Base-by-base conservation (phyloP, 1,140 invertebrate species). In the Thaumetopoea pityocampa region DNA sequence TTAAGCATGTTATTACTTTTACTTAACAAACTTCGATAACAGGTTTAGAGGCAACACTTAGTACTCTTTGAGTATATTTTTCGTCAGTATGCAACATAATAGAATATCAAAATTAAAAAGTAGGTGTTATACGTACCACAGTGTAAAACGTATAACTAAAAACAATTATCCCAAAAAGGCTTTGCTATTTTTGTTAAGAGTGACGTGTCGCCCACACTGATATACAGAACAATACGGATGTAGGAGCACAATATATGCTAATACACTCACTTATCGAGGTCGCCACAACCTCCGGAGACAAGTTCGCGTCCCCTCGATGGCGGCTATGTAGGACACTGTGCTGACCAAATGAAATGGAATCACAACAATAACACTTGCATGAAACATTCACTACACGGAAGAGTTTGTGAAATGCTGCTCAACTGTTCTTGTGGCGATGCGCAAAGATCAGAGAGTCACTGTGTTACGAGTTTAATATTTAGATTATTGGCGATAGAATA, bases 141-240 rank as follows among this genome's bases (percentile, higher is more conserved):
- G n/a, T n/a, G n/a, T n/a, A n/a, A n/a, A 11, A 12, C 6, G 8
- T 17, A 15, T 10, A 24, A n/a, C n/a, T n/a, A 5, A 19, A 12
- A 29, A 19, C 16, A 24, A 47, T 41, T 32, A 12, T 38, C 35
- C 64, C 17, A 58, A 57, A 66, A 67, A 73, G 60, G 67, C 51
- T 49, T 40, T 23, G 30, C 42, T 46, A 46, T n/a, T n/a, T n/a
- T 55, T 51, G 44, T 56, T 49, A 49, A 10, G 9, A 44, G 57
- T 79, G 74, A 83, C 79, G 79, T 83, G 79, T 80, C 76, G 61
- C 61, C 67, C 62, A 79, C 76, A 58, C 54, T 37, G 29, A 40
- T 50, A 40, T 40, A 50, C 20, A n/a, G n/a, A n/a, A 36, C 38
- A 35, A 55, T 45, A 72, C 61, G 67, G 61, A 77, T 73, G 50